Evolutionary conservation across 2,888 invertebrate species (phyloP).

Genomic region (Chrysodeixis includens): DNA sequence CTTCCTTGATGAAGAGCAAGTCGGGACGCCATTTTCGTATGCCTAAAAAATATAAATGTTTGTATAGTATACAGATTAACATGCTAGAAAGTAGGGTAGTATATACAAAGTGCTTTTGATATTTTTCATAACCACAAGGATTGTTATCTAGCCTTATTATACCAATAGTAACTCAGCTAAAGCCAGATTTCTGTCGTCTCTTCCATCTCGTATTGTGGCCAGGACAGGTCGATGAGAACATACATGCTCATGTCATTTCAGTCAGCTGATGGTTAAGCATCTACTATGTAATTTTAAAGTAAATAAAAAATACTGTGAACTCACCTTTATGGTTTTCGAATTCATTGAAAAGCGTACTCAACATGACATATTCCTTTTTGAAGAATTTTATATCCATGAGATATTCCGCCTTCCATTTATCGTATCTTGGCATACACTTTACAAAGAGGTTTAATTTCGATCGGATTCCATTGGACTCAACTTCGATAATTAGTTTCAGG

Average conservation of each 20-base stretch:
- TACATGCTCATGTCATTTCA: too few species aligned
- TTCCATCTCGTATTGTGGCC: too few species aligned
- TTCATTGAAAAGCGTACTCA: conserved; percentile 72
- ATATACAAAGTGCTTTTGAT: too few species aligned
- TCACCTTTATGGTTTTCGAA: conserved; percentile 73
- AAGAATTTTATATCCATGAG: conserved; percentile 74
- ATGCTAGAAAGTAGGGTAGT: neutral
- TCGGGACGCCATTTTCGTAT: conserved; percentile 76
- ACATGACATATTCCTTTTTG: conserved; percentile 76
- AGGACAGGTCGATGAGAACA: too few species aligned
- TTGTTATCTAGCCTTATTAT: too few species aligned
- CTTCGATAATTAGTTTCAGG: conserved; percentile 69
- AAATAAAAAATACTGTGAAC: too few species aligned
- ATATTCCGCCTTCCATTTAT: conserved; percentile 82
- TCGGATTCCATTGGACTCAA: conserved; percentile 54
- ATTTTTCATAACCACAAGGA: too few species aligned
- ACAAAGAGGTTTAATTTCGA: conserved; percentile 85
- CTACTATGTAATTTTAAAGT: too few species aligned
- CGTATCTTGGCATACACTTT: conserved; percentile 89
- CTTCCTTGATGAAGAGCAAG: conserved; percentile 67
- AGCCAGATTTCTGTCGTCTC: too few species aligned
- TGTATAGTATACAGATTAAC: neutral
- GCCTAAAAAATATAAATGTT: conserved; percentile 58
- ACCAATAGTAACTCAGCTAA: too few species aligned
- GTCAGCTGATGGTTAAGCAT: too few species aligned